Evolutionary conservation across 2,797 vertebrate species (phyloP).

Genomic region (Synaphobranchus kaupii): DNA sequence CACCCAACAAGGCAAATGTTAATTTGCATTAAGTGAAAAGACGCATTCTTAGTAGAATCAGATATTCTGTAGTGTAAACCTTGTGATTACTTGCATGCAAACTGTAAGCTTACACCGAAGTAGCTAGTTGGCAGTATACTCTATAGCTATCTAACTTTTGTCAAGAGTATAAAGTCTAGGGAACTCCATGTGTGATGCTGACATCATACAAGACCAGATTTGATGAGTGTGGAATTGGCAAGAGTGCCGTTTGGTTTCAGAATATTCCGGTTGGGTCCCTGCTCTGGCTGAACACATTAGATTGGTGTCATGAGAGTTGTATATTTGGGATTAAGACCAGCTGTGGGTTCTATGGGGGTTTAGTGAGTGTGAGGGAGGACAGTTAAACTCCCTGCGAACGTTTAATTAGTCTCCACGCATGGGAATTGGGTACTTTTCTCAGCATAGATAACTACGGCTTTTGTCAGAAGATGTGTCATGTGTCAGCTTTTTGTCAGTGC

Average conservation of each 20-base stretch:
- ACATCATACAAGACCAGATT: background rate
- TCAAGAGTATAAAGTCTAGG: background rate
- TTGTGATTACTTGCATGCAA: background rate
- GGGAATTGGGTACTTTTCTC: background rate
- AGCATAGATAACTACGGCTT: background rate
- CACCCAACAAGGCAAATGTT: background rate
- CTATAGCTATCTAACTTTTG: background rate
- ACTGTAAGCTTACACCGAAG: background rate
- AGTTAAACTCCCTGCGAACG: background rate
- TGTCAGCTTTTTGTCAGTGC: background rate
- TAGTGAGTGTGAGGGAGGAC: background rate
- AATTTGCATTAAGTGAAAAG: background rate
- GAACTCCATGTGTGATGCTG: background rate
- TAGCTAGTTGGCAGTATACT: background rate
- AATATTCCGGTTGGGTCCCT: background rate
- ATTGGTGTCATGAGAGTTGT: background rate
- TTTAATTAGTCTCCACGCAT: slow-evolving; percentile 7
- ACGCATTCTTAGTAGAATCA: background rate
- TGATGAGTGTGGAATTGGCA: background rate
- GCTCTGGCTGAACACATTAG: background rate
- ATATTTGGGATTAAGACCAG: background rate
- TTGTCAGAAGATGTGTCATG: background rate
- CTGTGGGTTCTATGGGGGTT: background rate
- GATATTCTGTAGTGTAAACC: background rate
- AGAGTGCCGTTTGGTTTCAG: background rate